Conservation (phyloP, 1,140 invertebrate species). For the Hypsibius dujardini region DNA sequence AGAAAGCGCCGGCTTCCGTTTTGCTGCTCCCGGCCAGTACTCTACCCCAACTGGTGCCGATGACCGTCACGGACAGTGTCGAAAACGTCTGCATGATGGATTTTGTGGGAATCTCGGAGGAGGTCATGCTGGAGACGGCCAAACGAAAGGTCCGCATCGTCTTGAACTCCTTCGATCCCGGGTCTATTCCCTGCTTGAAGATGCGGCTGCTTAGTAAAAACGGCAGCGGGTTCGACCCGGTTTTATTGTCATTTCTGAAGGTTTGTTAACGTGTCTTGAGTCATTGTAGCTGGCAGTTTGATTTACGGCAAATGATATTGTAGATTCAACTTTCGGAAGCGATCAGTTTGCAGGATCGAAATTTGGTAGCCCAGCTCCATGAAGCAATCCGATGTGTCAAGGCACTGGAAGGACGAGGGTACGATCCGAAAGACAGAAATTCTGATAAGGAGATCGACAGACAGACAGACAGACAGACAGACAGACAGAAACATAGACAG, state of each 20-base stretch:
- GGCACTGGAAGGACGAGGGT: conserved; percentile 51
- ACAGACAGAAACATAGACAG: too few relatives aligned
- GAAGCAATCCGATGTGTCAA: conserved; percentile 63
- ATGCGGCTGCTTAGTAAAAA: conserved; percentile 17
- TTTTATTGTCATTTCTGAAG: conserved; percentile 48
- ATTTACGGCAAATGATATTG: too few relatives aligned
- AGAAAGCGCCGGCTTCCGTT: conserved; percentile 45
- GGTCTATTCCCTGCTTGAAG: conserved; percentile 20
- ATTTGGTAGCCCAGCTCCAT: conserved; percentile 63
- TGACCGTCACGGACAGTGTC: background rate
- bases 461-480: too few relatives aligned
- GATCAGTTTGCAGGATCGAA: conserved; percentile 60
- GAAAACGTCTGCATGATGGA: background rate
- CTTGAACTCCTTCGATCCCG: conserved; percentile 46
- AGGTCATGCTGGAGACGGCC: conserved; percentile 41
- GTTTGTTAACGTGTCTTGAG: too few relatives aligned
- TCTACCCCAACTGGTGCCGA: background rate
- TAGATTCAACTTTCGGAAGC: conserved; percentile 62
- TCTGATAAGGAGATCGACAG: conserved; percentile 19
- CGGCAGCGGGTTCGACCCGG: background rate
- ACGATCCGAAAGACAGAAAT: too few relatives aligned
- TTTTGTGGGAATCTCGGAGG: background rate
- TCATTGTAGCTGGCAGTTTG: too few relatives aligned
- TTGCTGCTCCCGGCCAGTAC: background rate
- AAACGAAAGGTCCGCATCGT: conserved; percentile 80